phyloP scores from a whole-genome alignment of 2,888 invertebrate genomes.

The Cartodere bifasciata region DNA sequence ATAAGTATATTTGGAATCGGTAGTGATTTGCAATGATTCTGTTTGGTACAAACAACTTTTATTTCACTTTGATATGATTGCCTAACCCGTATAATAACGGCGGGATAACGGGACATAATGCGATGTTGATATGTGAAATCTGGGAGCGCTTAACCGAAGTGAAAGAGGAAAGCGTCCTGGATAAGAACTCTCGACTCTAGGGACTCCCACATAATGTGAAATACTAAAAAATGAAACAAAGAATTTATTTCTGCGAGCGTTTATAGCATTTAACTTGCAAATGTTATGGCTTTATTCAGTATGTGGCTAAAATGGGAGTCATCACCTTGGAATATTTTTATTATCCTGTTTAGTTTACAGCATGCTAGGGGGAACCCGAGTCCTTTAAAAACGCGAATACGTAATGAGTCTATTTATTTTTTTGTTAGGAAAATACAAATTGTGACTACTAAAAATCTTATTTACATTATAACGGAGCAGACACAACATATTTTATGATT shows the following conservation, averaged over 20 bases:
- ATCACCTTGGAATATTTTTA: slow-evolving; percentile 39
- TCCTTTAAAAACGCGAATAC: too few species aligned
- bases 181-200: slow-evolving; percentile 17
- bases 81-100: slow-evolving; percentile 10
- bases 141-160: slow-evolving; percentile 19
- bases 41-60: slow-evolving; percentile 14
- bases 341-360: slow-evolving; percentile 26
- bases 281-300: slow-evolving; percentile 36
- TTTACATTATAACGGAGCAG: too few species aligned
- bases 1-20: too few species aligned
- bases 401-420: too few species aligned
- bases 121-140: slow-evolving; percentile 27
- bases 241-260: slow-evolving; percentile 33
- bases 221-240: slow-evolving; percentile 30
- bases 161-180: slow-evolving; percentile 16
- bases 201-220: slow-evolving; percentile 11
- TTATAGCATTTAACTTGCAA: slow-evolving; percentile 40
- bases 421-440: too few species aligned
- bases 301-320: slow-evolving; percentile 35
- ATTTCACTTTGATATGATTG: slow-evolving; percentile 12
- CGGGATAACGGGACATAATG: slow-evolving; percentile 20
- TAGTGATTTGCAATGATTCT: too few species aligned
- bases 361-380: slow-evolving; percentile 21
- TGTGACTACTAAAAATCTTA: too few species aligned
- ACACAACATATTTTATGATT: too few species aligned